These are phyloP conservation scores for Rhyzopertha dominica DNA, from an alignment of 1,140 invertebrate genomes.

Conservation along the genomic window DNA sequence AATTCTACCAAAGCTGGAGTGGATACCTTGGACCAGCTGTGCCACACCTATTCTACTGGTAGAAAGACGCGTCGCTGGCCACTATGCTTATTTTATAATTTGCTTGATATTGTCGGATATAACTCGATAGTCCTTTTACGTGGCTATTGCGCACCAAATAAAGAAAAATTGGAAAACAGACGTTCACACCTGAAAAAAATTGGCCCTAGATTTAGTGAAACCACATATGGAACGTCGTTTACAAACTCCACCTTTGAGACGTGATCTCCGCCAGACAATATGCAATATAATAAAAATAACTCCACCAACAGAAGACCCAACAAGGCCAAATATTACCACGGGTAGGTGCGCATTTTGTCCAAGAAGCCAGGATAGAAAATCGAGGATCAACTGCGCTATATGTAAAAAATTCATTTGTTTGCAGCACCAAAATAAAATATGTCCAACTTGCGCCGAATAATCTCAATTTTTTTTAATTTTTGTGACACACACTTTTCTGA, in stretches of 20 bases:
- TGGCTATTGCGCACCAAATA: background rate
- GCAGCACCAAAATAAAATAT: conserved; percentile 7
- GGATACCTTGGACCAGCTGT: conserved; percentile 6
- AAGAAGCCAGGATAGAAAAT: conserved; percentile 1
- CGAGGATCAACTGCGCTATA: background rate
- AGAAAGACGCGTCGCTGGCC: conserved; percentile 7
- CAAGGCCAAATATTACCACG: background rate
- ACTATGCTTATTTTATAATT: conserved; percentile 7
- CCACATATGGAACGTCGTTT: no score
- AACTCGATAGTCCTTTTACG: conserved; percentile 10
- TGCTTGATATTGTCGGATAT: conserved; percentile 5
- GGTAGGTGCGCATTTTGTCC: conserved; percentile 7
- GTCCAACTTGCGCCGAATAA: no score
- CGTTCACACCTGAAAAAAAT: conserved; percentile 1
- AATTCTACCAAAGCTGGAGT: conserved; percentile 15
- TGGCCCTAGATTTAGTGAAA: no score
- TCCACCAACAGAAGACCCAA: background rate
- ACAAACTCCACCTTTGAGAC: conserved; percentile 4
- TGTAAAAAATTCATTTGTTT: conserved; percentile 10
- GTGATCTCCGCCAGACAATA: conserved; percentile 3
- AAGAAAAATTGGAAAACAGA: background rate
- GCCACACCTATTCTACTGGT: background rate
- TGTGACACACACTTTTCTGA: no score
- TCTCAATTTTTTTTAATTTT: no score
- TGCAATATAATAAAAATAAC: no score